A percentile compares a stretch with the other conserved stretches of the same genome.
Conservation (phyloP, 2,797 vertebrate genomes). For the Poliocrania exsul region DNA sequence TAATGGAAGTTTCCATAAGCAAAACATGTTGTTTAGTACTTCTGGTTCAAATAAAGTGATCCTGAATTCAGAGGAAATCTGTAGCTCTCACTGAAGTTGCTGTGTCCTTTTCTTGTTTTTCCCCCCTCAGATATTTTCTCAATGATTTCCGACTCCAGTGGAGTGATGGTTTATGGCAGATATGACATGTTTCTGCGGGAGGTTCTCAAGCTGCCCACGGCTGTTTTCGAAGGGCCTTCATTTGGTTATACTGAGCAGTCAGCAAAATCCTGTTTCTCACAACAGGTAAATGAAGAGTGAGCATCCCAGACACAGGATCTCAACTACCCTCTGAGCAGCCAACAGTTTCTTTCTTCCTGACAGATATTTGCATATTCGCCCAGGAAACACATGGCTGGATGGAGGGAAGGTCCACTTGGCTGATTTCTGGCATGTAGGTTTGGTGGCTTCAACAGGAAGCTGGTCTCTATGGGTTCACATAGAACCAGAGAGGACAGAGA, state of each 20-base stretch:
- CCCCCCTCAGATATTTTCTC: slow-evolving; percentile 92
- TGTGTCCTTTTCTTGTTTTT: neutral
- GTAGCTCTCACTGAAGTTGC: neutral
- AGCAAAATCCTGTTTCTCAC: slow-evolving; percentile 89
- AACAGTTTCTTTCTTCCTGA: neutral
- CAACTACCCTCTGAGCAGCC: neutral
- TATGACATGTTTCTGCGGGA: slow-evolving; percentile 95
- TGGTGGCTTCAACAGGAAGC: neutral
- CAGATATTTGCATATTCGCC: neutral
- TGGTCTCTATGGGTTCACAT: neutral
- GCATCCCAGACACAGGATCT: neutral
- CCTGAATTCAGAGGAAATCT: neutral
- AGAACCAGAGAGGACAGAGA: neutral
- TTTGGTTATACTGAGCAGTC: slow-evolving; percentile 97
- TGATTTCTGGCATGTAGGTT: neutral
- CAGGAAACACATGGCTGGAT: neutral
- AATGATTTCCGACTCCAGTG: slow-evolving; percentile 92
- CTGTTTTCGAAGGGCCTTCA: slow-evolving; percentile 96
- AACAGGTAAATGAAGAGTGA: slow-evolving; percentile 83
- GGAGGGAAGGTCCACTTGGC: neutral
- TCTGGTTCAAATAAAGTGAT: neutral
- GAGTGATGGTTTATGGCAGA: slow-evolving; percentile 90
- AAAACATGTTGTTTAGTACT: neutral
- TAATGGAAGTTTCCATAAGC: neutral
- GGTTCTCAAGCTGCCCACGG: slow-evolving; percentile 93